Base-by-base conservation (phyloP, 2,797 vertebrate species). In the Halcyon chelicuti region DNA sequence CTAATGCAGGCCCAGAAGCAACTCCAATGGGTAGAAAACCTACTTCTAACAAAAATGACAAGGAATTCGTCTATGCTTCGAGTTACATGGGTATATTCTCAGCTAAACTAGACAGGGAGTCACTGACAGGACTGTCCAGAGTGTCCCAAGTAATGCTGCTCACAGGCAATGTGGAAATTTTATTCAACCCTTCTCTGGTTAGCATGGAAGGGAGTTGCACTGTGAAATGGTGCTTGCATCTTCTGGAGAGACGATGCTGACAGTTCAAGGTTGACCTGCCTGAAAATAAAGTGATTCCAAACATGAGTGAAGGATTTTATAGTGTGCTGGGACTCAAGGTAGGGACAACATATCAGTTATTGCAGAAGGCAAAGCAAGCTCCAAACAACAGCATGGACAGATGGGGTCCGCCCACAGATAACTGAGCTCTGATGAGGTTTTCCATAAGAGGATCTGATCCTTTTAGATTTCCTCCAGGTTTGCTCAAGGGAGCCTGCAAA, bases 141-240 rank as follows among this genome's bases (percentile, higher is more conserved):
- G 44, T 33, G 25, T 63, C n/a, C 21, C 44, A 22, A 79, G 31
- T 4, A 65, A 61, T 12, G 10, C 25, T 46, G 14, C 22, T 21
- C n/a, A 14, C 3, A 65, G n/a, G 14, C 19, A 46, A 21, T 0
- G 1, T 22, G 47, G n/a, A 87, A 73, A 67, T 72, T 77, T 86
- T 19, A 17, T 76, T 63, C 28, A 40, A 2, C 14, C 14, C 12
- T 19, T 66, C n/a, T 67, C 8, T 0, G 0, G 29, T 46, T 51
- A 31, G 5, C 7, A 2, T 14, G 37, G 23, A 54, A 66, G 21
- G 74, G 68, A 55, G 22, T 12, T 7, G 3, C 0, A 2, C 19
- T 49, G 17, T 47, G 60, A 62, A 92, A 63, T 21, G 29, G 21
- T 29, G 10, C 16, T 75, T 52, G 8, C 9, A 8, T 72, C 78